phyloP scores from a whole-genome alignment of 2,113 vertebrate genomes.

The Eudyptes chrysolophus region DNA sequence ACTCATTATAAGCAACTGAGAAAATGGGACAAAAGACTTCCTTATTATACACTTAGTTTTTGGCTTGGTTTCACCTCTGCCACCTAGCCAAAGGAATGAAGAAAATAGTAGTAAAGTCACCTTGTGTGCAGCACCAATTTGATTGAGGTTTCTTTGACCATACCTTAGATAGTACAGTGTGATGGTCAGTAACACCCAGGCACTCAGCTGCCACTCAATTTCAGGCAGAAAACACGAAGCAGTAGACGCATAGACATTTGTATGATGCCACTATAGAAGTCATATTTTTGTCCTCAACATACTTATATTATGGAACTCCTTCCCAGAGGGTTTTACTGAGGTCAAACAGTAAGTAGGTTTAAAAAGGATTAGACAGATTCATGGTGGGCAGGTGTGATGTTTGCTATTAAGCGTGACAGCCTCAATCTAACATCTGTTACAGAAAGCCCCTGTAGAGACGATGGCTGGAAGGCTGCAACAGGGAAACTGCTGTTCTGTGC shows the following conservation, averaged over 20 bases:
- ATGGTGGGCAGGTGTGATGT: background rate
- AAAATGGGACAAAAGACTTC: background rate
- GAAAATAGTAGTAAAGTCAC: background rate
- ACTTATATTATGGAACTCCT: background rate
- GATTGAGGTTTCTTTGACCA: background rate
- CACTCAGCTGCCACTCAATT: background rate
- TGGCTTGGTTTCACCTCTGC: background rate
- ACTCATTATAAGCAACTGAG: background rate
- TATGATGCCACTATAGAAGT: background rate
- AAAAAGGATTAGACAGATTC: slow-evolving; percentile 27
- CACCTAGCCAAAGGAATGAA: background rate
- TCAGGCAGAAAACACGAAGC: background rate
- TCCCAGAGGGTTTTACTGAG: background rate
- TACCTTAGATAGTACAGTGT: background rate
- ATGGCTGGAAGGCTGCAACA: background rate
- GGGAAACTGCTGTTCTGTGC: background rate
- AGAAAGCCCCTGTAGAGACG: background rate
- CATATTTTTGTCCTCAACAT: background rate
- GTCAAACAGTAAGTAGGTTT: background rate
- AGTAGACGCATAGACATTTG: background rate
- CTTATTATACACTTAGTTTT: background rate
- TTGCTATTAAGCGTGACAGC: background rate
- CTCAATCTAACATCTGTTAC: background rate
- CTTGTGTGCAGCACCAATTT: background rate
- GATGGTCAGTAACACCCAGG: background rate